Evolutionary conservation across 1,140 invertebrate species (phyloP).

Genomic region (Drosophila sucinea): DNA sequence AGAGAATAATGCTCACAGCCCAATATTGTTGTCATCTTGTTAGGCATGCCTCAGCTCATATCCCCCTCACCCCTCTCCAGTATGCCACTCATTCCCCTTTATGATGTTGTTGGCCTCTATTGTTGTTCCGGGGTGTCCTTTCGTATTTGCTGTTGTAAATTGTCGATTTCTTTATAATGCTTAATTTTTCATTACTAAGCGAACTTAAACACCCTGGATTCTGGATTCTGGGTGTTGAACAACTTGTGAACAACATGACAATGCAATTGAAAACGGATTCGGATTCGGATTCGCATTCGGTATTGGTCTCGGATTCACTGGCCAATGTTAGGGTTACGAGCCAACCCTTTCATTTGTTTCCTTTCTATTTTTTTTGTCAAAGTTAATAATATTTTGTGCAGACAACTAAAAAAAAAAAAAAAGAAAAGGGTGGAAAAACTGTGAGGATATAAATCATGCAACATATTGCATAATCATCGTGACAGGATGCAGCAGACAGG

Average conservation of each 20-base stretch:
- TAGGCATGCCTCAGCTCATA: conserved; percentile 13
- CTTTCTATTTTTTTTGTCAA: conserved; percentile 76
- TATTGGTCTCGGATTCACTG: conserved; percentile 9
- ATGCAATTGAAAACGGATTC: conserved; percentile 62
- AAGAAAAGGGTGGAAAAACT: conserved; percentile 46
- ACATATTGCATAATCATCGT: conserved; percentile 82
- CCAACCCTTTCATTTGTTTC: conserved; percentile 47
- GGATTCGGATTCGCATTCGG: not conserved
- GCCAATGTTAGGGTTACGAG: conserved; percentile 30
- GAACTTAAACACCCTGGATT: conserved; percentile 75
- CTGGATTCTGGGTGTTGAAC: conserved; percentile 37
- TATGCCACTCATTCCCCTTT: conserved; percentile 16
- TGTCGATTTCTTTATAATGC: conserved; percentile 76
- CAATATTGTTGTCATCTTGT: conserved; percentile 39
- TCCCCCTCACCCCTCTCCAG: conserved; percentile 1
- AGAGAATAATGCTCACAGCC: conserved; percentile 5
- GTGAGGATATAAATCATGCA: conserved; percentile 78
- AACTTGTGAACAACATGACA: conserved; percentile 82
- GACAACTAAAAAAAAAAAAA: conserved; percentile 26
- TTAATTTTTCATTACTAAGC: conserved; percentile 71
- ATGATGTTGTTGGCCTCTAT: conserved; percentile 29
- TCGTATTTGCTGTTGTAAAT: conserved; percentile 27
- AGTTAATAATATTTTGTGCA: conserved; percentile 74
- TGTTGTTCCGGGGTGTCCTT: conserved; percentile 8
- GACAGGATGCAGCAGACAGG: conserved; percentile 30